A percentile compares a stretch with the other conserved stretches of the same genome.
Conservation (phyloP, 2,113 vertebrate genomes). For the Myrmecobius fasciatus region DNA sequence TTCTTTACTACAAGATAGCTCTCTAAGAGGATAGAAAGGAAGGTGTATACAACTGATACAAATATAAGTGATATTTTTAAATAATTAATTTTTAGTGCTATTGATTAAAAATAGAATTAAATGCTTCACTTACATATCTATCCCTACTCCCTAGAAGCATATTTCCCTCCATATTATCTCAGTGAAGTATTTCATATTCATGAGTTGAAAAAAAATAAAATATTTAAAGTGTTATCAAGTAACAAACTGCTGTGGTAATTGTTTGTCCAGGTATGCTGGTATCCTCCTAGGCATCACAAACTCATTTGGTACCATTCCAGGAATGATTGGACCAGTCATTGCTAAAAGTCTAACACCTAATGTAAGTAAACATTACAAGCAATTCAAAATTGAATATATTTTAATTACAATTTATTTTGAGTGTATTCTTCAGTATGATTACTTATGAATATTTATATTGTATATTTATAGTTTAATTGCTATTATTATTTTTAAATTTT, state of each 20-base stretch:
- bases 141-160: neutral
- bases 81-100: neutral
- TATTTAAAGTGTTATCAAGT: neutral
- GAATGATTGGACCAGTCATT: slow-evolving; percentile 96
- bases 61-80: neutral
- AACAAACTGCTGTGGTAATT: slow-evolving; percentile 45
- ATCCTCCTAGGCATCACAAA: slow-evolving; percentile 98
- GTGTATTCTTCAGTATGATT: neutral
- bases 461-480: neutral
- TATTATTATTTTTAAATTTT: no score
- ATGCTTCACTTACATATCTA: neutral
- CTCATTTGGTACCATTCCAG: slow-evolving; percentile 96
- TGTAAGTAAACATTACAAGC: slow-evolving; percentile 86
- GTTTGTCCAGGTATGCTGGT: slow-evolving; percentile 91
- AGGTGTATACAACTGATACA: neutral
- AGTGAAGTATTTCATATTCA: neutral
- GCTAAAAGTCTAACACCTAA: slow-evolving; percentile 90
- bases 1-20: neutral
- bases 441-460: slow-evolving; percentile 19
- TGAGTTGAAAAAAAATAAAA: neutral
- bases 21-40: neutral
- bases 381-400: slow-evolving; percentile 37
- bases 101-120: neutral
- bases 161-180: neutral
- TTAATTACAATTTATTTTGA: slow-evolving; percentile 44